Evolutionary conservation across 2,888 invertebrate genomes (phyloP).

Genomic region (Patella ulyssiponensis): DNA sequence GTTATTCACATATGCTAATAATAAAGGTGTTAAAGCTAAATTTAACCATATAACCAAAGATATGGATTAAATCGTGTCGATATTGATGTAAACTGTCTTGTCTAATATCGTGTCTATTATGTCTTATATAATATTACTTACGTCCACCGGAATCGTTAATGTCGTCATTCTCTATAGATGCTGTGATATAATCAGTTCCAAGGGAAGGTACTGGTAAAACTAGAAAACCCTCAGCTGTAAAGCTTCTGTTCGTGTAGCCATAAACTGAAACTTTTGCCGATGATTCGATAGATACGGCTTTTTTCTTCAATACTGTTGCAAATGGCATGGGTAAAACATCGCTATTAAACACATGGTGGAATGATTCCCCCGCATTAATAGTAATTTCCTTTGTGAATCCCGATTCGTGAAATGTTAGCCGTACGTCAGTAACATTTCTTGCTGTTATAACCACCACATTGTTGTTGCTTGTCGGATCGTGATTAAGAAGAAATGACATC

Average conservation of each 20-base stretch:
- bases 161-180: too few relatives aligned
- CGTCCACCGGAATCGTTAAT: neutral
- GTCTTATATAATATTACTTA: neutral
- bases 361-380: neutral
- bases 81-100: too few relatives aligned
- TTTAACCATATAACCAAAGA: too few relatives aligned
- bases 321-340: neutral
- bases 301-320: neutral
- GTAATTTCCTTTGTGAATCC: neutral
- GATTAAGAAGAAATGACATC: neutral
- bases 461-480: neutral
- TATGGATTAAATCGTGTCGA: too few relatives aligned
- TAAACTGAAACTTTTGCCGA: constrained; percentile 7
- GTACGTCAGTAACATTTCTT: neutral
- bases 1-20: too few relatives aligned
- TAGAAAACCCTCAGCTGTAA: neutral
- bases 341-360: neutral
- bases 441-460: neutral
- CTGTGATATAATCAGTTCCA: neutral
- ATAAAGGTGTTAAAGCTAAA: too few relatives aligned
- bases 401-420: neutral
- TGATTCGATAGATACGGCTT: neutral
- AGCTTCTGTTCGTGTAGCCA: neutral
- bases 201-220: neutral
- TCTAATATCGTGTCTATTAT: too few relatives aligned